These are phyloP conservation scores for Mola mola DNA, from an alignment of 2,113 vertebrate species.

Conservation along the genomic window DNA sequence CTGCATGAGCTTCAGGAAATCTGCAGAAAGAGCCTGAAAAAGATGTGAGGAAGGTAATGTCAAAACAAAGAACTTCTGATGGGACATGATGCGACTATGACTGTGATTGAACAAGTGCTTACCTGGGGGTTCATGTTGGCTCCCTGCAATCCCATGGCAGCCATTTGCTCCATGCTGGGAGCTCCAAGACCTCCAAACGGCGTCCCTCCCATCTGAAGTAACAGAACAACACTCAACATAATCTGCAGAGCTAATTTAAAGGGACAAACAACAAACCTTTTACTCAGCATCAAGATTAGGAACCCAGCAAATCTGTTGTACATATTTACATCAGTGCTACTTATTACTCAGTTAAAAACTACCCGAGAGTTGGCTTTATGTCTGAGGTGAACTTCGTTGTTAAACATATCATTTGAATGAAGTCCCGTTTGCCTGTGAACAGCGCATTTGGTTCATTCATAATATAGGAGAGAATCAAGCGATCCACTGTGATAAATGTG, in stretches of 20 bases:
- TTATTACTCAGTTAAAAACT: too few species aligned
- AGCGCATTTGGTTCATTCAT: too few species aligned
- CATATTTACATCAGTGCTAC: neutral
- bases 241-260: too few species aligned
- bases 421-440: too few species aligned
- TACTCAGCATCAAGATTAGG: neutral
- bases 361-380: too few species aligned
- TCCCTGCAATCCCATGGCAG: constrained; percentile 94
- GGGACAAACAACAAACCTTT: too few species aligned
- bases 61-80: neutral
- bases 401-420: too few species aligned
- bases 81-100: rapidly evolving
- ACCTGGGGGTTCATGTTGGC: constrained; percentile 96
- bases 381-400: too few species aligned
- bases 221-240: neutral
- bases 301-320: neutral
- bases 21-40: constrained; percentile 90
- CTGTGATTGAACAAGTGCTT: neutral
- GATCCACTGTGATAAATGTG: too few species aligned
- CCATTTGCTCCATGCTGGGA: constrained; percentile 93
- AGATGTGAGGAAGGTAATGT: neutral
- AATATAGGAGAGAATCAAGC: too few species aligned
- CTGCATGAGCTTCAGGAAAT: constrained; percentile 97
- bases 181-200: constrained; percentile 91
- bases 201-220: constrained; percentile 91